phyloP scores from a whole-genome alignment of 1,140 invertebrate species.

The Schlechtendalia chinensis region DNA sequence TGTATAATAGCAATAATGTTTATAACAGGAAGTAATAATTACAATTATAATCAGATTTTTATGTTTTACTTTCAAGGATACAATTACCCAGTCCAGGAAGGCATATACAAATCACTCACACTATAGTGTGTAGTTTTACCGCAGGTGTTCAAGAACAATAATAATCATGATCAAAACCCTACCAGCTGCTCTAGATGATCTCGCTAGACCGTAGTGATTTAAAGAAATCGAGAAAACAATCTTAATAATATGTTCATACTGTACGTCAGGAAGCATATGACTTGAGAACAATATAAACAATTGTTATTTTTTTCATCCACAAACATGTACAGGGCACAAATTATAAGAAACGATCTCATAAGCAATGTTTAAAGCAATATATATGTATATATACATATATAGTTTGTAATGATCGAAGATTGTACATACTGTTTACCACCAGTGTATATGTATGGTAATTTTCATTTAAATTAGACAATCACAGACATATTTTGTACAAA shows the following conservation, averaged over 20 bases:
- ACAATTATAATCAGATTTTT: too few species aligned
- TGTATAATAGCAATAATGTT: neutral
- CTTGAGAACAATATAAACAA: neutral
- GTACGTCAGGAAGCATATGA: neutral
- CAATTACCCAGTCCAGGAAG: too few species aligned
- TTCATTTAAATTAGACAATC: neutral
- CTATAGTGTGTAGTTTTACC: too few species aligned
- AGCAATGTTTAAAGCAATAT: neutral
- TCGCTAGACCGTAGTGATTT: too few species aligned
- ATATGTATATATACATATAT: neutral
- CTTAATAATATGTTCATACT: too few species aligned
- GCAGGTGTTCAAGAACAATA: too few species aligned
- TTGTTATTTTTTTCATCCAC: neutral
- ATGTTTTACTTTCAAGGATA: too few species aligned
- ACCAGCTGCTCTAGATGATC: too few species aligned
- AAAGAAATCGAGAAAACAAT: too few species aligned
- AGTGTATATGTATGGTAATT: neutral
- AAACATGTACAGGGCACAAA: neutral
- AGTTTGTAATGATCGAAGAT: neutral
- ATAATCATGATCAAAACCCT: too few species aligned
- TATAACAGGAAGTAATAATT: too few species aligned
- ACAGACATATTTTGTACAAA: slow-evolving; percentile 14
- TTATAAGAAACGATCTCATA: neutral
- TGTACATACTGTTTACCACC: neutral
- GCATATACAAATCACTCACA: too few species aligned